Conservation (phyloP, 2,797 vertebrate species). For the Microctenopoma lineatum region DNA sequence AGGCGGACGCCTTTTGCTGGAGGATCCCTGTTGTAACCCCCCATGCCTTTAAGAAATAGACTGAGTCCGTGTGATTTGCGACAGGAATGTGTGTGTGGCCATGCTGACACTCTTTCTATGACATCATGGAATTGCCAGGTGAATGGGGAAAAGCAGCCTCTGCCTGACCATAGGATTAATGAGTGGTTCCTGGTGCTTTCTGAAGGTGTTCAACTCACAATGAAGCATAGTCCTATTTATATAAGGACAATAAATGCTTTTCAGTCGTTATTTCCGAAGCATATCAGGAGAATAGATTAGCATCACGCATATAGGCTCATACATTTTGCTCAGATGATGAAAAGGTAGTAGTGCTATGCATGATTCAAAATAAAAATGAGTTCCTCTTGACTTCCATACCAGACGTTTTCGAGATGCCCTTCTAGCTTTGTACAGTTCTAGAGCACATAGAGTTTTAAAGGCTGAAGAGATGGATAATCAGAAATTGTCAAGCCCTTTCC, state of each 20-base stretch:
- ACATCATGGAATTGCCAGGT: slow-evolving; percentile 12
- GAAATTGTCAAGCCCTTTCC: background rate
- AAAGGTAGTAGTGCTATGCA: too few relatives aligned
- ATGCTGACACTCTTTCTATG: background rate
- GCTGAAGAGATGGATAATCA: background rate
- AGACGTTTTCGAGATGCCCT: too few relatives aligned
- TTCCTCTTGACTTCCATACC: too few relatives aligned
- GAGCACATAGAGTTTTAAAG: background rate
- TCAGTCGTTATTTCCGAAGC: too few relatives aligned
- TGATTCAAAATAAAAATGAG: background rate
- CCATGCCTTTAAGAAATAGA: background rate
- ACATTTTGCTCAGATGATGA: too few relatives aligned
- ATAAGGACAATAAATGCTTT: background rate
- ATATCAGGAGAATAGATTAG: too few relatives aligned
- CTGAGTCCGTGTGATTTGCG: background rate
- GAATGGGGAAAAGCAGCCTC: slow-evolving; percentile 18
- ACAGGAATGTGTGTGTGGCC: too few relatives aligned
- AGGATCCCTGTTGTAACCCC: slow-evolving; percentile 1
- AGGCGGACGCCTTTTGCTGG: background rate
- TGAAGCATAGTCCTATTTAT: background rate
- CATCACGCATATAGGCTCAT: too few relatives aligned
- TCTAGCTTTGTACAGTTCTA: too few relatives aligned
- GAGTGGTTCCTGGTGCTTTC: background rate
- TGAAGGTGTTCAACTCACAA: background rate
- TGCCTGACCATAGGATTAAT: background rate